Percentiles rank a stretch among this genome's conserved stretches.
Conservation (phyloP, 2,113 vertebrate species). For the Cariama cristata region DNA sequence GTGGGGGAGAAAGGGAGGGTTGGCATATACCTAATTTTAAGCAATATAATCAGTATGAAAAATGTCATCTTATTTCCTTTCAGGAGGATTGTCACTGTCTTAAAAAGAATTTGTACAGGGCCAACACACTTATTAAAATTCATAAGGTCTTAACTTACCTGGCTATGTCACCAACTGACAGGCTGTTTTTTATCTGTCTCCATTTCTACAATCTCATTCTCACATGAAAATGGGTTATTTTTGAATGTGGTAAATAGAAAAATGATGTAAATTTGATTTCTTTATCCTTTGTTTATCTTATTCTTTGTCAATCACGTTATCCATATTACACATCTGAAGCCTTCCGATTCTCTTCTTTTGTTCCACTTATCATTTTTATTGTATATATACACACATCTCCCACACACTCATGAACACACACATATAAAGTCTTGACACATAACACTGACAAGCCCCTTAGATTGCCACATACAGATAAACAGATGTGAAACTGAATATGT, state of each 20-base stretch:
- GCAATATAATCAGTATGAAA: constrained; percentile 5
- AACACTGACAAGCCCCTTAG: not conserved
- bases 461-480: not conserved
- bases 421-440: not conserved
- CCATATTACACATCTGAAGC: not conserved
- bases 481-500: not conserved
- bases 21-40: not conserved
- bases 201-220: constrained; percentile 9
- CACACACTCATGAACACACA: accelerated
- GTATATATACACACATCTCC: not conserved
- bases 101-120: constrained; percentile 30
- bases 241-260: not conserved
- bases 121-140: constrained; percentile 52
- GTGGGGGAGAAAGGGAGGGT: not conserved
- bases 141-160: constrained; percentile 39
- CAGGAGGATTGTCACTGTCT: constrained; percentile 41
- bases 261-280: not conserved
- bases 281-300: not conserved
- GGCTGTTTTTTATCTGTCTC: constrained; percentile 2
- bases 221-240: not conserved
- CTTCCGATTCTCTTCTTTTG: not conserved
- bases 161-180: constrained; percentile 10
- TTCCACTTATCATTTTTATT: not conserved
- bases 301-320: not conserved
- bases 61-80: constrained; percentile 28